Conservation (phyloP, 2,113 vertebrate genomes). For the Daphoenositta chrysoptera region DNA sequence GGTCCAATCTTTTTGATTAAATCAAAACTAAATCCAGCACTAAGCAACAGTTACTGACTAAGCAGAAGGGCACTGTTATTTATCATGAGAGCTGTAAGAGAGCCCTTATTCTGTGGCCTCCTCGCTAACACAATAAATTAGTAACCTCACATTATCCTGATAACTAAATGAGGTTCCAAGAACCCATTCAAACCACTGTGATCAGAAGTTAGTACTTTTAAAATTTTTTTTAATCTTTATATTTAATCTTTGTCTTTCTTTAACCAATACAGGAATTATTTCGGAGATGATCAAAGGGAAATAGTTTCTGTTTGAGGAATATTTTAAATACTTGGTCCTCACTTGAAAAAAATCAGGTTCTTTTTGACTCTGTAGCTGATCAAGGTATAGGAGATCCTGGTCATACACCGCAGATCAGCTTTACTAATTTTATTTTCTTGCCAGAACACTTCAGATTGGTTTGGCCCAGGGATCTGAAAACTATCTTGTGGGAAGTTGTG, state of each 20-base stretch:
- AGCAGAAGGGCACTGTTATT: neutral
- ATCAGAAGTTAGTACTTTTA: neutral
- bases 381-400: neutral
- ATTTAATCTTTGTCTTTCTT: neutral
- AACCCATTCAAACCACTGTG: neutral
- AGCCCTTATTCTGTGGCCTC: neutral
- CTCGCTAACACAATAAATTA: neutral
- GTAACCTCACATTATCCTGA: neutral
- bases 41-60: conserved; percentile 6
- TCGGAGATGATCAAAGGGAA: neutral
- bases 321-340: neutral
- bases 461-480: neutral
- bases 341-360: neutral
- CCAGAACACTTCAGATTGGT: neutral
- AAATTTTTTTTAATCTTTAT: neutral
- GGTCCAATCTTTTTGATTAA: conserved; percentile 2
- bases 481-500: neutral
- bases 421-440: neutral
- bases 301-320: neutral
- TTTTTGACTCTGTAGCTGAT: neutral
- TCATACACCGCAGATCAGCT: neutral
- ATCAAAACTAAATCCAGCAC: neutral
- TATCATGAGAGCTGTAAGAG: neutral
- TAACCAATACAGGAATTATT: neutral
- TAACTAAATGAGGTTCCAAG: neutral